Base-by-base conservation (phyloP, 1,140 invertebrate species). In the Habropoda laboriosa region DNA sequence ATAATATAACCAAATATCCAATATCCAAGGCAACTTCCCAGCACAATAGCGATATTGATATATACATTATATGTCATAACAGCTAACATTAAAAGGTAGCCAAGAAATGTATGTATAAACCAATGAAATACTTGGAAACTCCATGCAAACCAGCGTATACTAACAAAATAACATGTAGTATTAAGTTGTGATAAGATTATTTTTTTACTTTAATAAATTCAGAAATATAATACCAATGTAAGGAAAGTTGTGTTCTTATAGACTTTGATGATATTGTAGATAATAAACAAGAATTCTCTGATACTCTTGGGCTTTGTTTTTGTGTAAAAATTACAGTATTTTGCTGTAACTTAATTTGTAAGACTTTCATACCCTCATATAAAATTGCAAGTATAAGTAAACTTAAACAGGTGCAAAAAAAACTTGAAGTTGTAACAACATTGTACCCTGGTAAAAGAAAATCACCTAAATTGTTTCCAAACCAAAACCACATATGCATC, bases 11-110 rank as follows among this genome's bases (percentile, higher is more conserved):
- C 90, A 94, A 96, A 87, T 93, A 90, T 89, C 95, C 85, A 96
- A 89, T 97, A 96, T 82, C 97, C 97, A 0, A 96, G 73, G 66
- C 95, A 96, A 86, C 96, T 96, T 6, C 97, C 97, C 45, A 97
- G 89, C 1, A 96, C 93, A 24, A 97, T 93, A 1, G 96, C 95
- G 21, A 97, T 89, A 73, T 95, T 94, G 27, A 98, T 92, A 93
- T 97, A 98, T 51, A 95, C 95, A 92, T 98, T 98, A 93, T 96
- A 98, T 1, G 96, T 95, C 97, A 98, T 98, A 75, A 98, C 96
- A 53, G 96, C 94, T 85, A 98, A 92, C 97, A 98, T 98, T n/a
- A 98, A 94, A 57, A 97, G 93, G 91, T 98, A 98, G 76, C 96
- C 96, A 61, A 98, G 92, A 32, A 89, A 86, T 72, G 93, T 94